Percentiles rank a stretch among this genome's conserved stretches.
These are phyloP conservation scores for Eupithecia insigniata DNA, from an alignment of 2,888 invertebrate species.

Conservation along the genomic window DNA sequence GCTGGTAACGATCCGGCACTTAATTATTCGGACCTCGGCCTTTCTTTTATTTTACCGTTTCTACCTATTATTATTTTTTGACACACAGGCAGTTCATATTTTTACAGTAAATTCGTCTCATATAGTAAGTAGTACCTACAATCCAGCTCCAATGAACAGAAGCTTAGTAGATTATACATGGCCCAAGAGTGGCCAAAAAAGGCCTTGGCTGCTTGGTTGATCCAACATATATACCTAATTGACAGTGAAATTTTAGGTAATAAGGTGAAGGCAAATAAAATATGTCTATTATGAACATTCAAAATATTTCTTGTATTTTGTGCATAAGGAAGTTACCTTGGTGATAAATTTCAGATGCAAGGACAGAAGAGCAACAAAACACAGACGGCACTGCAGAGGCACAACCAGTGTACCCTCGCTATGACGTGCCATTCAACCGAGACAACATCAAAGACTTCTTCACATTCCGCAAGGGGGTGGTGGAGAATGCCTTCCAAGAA, in stretches of 20 bases:
- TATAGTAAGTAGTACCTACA: neutral
- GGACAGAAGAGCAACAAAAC: constrained; percentile 58
- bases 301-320: neutral
- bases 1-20: constrained; percentile 58
- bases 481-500: constrained; percentile 89
- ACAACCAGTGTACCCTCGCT: constrained; percentile 72
- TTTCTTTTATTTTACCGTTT: too few species aligned
- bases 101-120: neutral
- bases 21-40: neutral
- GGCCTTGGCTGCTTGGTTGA: too few species aligned
- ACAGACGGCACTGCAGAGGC: constrained; percentile 60
- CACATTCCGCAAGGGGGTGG: constrained; percentile 88
- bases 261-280: neutral
- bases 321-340: neutral
- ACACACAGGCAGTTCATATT: neutral
- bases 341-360: constrained; percentile 60
- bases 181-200: too few species aligned
- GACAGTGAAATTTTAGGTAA: too few species aligned
- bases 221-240: too few species aligned
- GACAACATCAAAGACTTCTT: constrained; percentile 88
- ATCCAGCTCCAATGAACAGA: neutral
- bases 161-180: neutral
- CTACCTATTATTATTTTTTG: neutral
- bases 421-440: constrained; percentile 75
- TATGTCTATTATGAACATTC: too few species aligned